Evolutionary conservation across 1,140 invertebrate species (phyloP).

Genomic region (Drosophila biarmipes): DNA sequence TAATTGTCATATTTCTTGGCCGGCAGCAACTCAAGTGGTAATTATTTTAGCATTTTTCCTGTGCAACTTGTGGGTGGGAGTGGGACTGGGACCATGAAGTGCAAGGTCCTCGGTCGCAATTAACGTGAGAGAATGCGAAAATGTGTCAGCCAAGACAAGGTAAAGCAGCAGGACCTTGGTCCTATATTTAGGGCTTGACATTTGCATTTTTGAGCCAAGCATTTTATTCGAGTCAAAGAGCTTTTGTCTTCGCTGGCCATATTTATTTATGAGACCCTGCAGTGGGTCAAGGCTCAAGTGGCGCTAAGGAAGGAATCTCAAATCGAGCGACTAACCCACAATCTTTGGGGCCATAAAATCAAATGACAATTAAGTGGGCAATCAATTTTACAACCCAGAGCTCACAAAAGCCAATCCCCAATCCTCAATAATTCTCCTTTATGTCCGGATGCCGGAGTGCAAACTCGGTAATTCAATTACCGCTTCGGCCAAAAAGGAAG

Average conservation of each 20-base stretch:
- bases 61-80: constrained; percentile 18
- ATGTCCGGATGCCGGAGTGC: constrained; percentile 4
- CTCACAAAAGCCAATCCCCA: constrained; percentile 1
- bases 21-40: constrained; percentile 54
- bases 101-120: constrained; percentile 56
- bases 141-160: constrained; percentile 56
- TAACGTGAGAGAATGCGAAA: constrained; percentile 48
- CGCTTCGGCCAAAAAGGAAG: neutral
- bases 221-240: constrained; percentile 17
- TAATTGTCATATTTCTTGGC: constrained; percentile 70
- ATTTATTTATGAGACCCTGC: constrained; percentile 20
- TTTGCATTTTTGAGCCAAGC: constrained; percentile 45
- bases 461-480: constrained; percentile 32
- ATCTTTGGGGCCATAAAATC: constrained; percentile 30
- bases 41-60: constrained; percentile 62
- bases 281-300: constrained; percentile 33
- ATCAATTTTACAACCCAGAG: constrained; percentile 32
- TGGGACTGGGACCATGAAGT: constrained; percentile 37
- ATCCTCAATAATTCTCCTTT: constrained; percentile 17
- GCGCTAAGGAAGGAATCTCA: neutral
- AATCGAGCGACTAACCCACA: constrained; percentile 7
- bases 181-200: constrained; percentile 47
- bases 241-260: neutral
- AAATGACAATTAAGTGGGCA: constrained; percentile 33
- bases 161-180: constrained; percentile 19